Evolutionary conservation across 2,797 vertebrate genomes (phyloP).

Genomic region (Takifugu ocellatus): DNA sequence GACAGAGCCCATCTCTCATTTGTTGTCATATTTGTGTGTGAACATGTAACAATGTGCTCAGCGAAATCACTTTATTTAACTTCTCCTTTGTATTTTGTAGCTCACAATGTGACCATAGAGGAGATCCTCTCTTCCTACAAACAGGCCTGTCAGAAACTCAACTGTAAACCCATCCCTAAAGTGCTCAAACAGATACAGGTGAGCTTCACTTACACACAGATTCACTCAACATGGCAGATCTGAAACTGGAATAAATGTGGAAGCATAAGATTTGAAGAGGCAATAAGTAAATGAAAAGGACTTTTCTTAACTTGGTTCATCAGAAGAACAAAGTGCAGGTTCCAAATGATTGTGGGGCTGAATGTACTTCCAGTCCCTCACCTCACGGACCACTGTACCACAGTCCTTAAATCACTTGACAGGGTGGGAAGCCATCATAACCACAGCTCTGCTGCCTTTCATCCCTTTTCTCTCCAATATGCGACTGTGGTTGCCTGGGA

Average conservation of each 20-base stretch:
- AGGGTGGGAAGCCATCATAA: conserved; percentile 22
- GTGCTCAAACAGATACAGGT: conserved; percentile 94
- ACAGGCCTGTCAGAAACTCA: conserved; percentile 92
- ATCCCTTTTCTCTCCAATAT: conserved; percentile 4
- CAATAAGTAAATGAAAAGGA: too few species aligned
- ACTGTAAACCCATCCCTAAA: conserved; percentile 89
- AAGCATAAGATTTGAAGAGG: neutral
- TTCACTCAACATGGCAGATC: neutral
- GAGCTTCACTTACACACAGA: conserved; percentile 19
- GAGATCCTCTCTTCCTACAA: conserved; percentile 87
- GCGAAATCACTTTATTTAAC: conserved; percentile 1
- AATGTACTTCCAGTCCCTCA: too few species aligned
- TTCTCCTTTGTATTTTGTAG: conserved; percentile 66
- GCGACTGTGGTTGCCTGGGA: neutral
- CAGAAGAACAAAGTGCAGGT: too few species aligned
- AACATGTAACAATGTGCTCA: conserved; percentile 3
- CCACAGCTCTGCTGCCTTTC: conserved; percentile 4
- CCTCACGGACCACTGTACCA: too few species aligned
- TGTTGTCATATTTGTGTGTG: neutral
- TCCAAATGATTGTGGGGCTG: too few species aligned
- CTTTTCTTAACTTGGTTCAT: too few species aligned
- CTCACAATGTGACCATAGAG: conserved; percentile 91
- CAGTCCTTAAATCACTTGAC: conserved; percentile 18
- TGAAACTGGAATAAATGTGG: neutral
- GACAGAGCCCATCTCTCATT: neutral